Conservation (phyloP, 2,888 invertebrate genomes). For the Trisateles emortualis region DNA sequence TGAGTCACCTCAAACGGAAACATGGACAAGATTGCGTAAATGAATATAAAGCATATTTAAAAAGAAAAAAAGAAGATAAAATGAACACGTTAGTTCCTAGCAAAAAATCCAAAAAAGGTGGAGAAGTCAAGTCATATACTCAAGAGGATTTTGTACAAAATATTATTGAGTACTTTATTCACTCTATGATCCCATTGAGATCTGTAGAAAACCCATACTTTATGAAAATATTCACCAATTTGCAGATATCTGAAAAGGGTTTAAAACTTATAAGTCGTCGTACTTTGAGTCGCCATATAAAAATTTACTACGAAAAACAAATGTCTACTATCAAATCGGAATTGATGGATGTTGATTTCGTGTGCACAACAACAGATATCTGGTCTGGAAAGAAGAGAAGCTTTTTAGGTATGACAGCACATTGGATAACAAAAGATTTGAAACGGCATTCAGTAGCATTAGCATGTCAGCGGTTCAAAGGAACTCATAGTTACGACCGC, state of each 20-base stretch:
- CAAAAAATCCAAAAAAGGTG: not conserved
- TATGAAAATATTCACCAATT: conserved; percentile 26
- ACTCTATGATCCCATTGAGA: conserved; percentile 29
- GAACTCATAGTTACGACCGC: conserved; percentile 26
- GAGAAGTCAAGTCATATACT: conserved; percentile 8
- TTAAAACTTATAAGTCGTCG: conserved; percentile 22
- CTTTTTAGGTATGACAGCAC: conserved; percentile 32
- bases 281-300: conserved; percentile 21
- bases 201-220: conserved; percentile 29
- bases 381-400: conserved; percentile 36
- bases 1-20: conserved; percentile 26
- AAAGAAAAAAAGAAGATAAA: conserved; percentile 15
- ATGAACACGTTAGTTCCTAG: not conserved
- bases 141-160: conserved; percentile 20
- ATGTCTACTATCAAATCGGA: conserved; percentile 14
- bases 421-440: conserved; percentile 32
- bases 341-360: conserved; percentile 16
- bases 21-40: conserved; percentile 21
- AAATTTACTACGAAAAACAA: conserved; percentile 21
- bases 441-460: conserved; percentile 28
- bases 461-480: conserved; percentile 28
- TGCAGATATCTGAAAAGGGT: conserved; percentile 28
- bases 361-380: conserved; percentile 32
- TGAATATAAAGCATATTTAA: conserved; percentile 22
- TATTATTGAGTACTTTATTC: conserved; percentile 27